Percentiles rank a stretch among this genome's conserved stretches.
Evolutionary conservation across 2,888 invertebrate species (phyloP).

Genomic region (Cordilura impudica): DNA sequence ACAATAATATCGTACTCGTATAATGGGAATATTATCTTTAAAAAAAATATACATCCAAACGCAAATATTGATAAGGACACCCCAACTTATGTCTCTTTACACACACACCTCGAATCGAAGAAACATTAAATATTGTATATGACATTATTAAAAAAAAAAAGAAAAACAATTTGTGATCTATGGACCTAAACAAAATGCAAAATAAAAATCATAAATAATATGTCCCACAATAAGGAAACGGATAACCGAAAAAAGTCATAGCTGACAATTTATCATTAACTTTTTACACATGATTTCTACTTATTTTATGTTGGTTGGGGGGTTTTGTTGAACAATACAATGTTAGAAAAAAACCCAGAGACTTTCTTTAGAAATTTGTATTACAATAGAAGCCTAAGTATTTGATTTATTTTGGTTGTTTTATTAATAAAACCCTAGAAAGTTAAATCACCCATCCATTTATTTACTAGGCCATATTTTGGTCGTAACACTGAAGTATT

Average conservation of each 20-base stretch:
- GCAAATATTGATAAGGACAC: not conserved
- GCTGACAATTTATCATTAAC: not conserved
- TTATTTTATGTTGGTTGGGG: not conserved
- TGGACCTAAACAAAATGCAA: not conserved
- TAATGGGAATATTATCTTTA: not conserved
- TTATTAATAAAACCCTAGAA: too few species aligned
- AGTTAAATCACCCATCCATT: too few species aligned
- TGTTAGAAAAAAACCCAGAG: not conserved
- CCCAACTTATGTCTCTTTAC: not conserved
- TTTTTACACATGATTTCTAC: constrained; percentile 4
- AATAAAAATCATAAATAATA: not conserved
- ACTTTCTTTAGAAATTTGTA: not conserved
- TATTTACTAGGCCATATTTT: too few species aligned
- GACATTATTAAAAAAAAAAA: not conserved
- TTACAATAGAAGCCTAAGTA: not conserved
- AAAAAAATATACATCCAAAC: not conserved
- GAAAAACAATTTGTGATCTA: not conserved
- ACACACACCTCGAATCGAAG: not conserved
- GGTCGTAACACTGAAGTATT: too few species aligned
- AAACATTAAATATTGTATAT: not conserved
- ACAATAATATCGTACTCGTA: not conserved
- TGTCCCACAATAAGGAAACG: too few species aligned
- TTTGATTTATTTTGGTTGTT: not conserved
- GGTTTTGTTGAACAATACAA: not conserved
- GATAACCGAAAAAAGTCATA: not conserved